A percentile compares a stretch with the other conserved stretches of the same genome.
These are phyloP conservation scores for Diadophis punctatus DNA, from an alignment of 2,113 vertebrate genomes.

Conservation along the genomic window DNA sequence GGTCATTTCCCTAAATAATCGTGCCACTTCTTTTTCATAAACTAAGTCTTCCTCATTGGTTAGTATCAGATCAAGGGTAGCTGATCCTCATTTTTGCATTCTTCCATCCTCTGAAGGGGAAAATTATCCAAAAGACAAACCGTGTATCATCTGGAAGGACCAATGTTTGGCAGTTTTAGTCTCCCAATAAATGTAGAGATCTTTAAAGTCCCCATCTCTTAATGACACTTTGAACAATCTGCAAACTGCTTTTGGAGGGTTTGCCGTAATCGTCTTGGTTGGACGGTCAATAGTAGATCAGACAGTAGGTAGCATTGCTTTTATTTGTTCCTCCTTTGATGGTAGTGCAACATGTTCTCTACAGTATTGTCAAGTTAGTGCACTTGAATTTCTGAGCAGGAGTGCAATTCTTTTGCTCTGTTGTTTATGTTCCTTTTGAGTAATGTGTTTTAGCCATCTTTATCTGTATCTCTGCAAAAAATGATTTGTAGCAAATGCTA, in stretches of 20 bases:
- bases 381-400: background rate
- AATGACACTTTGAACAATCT: background rate
- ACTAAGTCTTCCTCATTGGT: background rate
- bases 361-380: background rate
- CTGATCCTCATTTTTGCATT: background rate
- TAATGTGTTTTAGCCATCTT: background rate
- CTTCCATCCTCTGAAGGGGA: background rate
- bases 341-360: background rate
- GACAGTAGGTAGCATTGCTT: background rate
- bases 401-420: background rate
- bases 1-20: background rate
- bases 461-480: background rate
- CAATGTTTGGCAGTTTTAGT: background rate
- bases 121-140: background rate
- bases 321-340: background rate
- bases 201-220: background rate
- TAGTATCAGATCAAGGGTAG: background rate
- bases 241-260: background rate
- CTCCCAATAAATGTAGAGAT: background rate
- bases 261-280: background rate
- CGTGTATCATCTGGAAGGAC: background rate
- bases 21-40: background rate
- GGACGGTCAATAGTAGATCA: background rate
- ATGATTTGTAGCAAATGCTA: background rate
- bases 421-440: background rate